Evolutionary conservation across 2,113 vertebrate species (phyloP).

Genomic region (Barnardius zonarius): DNA sequence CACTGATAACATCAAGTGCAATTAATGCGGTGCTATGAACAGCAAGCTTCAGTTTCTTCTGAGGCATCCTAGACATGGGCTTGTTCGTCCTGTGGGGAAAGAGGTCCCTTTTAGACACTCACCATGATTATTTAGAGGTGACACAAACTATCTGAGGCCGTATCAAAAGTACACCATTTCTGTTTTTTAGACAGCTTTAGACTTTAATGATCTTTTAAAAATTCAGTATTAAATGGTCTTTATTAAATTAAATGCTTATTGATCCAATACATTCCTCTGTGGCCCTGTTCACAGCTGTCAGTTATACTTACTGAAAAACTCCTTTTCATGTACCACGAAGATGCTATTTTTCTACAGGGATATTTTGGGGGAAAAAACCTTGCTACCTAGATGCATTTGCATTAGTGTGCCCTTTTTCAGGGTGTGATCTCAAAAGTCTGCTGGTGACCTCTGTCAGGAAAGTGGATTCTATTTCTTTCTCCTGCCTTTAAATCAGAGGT

Average conservation of each 20-base stretch:
- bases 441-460: background rate
- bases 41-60: background rate
- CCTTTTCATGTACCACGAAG: background rate
- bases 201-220: background rate
- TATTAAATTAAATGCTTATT: background rate
- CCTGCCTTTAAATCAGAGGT: background rate
- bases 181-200: background rate
- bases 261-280: background rate
- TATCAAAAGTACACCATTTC: background rate
- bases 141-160: background rate
- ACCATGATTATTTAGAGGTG: background rate
- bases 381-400: background rate
- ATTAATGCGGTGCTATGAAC: conserved; percentile 33
- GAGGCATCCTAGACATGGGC: background rate
- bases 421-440: background rate
- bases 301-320: background rate
- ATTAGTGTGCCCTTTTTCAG: background rate
- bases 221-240: background rate
- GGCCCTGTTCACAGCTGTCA: background rate
- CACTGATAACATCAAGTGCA: conserved; percentile 45
- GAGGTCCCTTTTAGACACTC: background rate
- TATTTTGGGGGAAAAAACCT: background rate
- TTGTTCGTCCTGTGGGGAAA: background rate
- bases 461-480: background rate
- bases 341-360: background rate